Evolutionary conservation across 2,888 invertebrate genomes (phyloP).

Genomic region (Agonum fuliginosum): DNA sequence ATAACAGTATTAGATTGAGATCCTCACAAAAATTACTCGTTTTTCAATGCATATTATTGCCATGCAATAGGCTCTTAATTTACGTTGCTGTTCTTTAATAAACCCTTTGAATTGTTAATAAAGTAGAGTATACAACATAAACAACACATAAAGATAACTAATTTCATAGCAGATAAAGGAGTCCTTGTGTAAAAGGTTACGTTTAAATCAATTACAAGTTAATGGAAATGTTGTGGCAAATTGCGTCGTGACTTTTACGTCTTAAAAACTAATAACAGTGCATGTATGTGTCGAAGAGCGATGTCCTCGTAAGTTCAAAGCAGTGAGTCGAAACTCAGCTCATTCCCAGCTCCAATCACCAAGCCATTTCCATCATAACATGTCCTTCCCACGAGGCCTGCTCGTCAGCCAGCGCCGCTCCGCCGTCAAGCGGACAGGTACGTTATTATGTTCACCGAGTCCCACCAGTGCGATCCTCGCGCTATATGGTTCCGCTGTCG

Average conservation of each 20-base stretch:
- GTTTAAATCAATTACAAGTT: too few species aligned
- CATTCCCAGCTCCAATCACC: slow-evolving; percentile 7
- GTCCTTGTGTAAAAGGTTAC: too few species aligned
- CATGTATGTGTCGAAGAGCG: not conserved
- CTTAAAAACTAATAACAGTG: not conserved
- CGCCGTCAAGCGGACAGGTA: slow-evolving; percentile 21
- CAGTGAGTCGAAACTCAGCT: not conserved
- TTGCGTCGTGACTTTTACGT: not conserved
- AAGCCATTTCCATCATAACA: slow-evolving; percentile 23
- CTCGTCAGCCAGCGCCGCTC: not conserved
- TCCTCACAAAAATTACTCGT: too few species aligned
- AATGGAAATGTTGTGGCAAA: too few species aligned
- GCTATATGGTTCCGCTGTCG: slow-evolving; percentile 55
- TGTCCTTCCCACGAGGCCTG: slow-evolving; percentile 1
- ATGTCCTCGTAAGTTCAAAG: not conserved
- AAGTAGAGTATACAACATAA: too few species aligned
- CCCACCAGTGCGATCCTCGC: slow-evolving; percentile 48
- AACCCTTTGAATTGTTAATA: too few species aligned
- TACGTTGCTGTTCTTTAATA: slow-evolving; percentile 13
- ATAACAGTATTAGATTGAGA: too few species aligned
- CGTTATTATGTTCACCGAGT: slow-evolving; percentile 53
- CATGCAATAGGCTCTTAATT: too few species aligned
- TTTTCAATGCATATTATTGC: too few species aligned
- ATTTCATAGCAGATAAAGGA: too few species aligned
- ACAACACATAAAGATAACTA: too few species aligned